A percentile compares a stretch with the other conserved stretches of the same genome.
These are phyloP conservation scores for Aphidius ervi DNA, from an alignment of 1,140 invertebrate genomes.

Conservation along the genomic window DNA sequence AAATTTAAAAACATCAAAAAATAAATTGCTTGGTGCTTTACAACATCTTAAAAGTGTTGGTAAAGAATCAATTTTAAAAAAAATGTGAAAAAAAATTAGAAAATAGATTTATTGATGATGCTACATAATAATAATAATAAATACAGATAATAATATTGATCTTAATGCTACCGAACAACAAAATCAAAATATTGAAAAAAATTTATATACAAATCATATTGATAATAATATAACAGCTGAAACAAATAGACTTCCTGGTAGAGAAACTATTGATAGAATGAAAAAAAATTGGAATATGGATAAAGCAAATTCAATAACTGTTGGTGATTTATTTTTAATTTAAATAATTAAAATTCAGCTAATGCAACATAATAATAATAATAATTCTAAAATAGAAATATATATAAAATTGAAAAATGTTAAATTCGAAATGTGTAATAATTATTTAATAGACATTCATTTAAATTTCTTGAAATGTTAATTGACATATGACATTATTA, in stretches of 20 bases:
- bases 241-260: conserved; percentile 46
- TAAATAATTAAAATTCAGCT: too few relatives aligned
- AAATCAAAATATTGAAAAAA: conserved; percentile 36
- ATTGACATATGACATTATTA: too few relatives aligned
- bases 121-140: too few relatives aligned
- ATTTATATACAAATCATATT: neutral
- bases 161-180: conserved; percentile 41
- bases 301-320: conserved; percentile 71
- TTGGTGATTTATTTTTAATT: conserved; percentile 81
- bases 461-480: too few relatives aligned
- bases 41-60: conserved; percentile 48
- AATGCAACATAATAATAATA: conserved; percentile 33
- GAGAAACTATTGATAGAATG: conserved; percentile 58
- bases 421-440: too few relatives aligned
- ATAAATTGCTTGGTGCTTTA: conserved; percentile 44
- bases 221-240: conserved; percentile 26
- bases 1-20: conserved; percentile 52
- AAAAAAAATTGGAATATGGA: conserved; percentile 73
- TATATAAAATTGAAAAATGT: too few relatives aligned
- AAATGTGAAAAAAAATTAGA: conserved; percentile 43
- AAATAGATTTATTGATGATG: conserved; percentile 33
- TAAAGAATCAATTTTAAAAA: conserved; percentile 47
- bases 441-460: too few relatives aligned
- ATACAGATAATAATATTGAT: conserved; percentile 45
- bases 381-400: too few relatives aligned